These are phyloP conservation scores for Bambusicola thoracicus DNA, from an alignment of 2,113 vertebrate species.

Conservation along the genomic window DNA sequence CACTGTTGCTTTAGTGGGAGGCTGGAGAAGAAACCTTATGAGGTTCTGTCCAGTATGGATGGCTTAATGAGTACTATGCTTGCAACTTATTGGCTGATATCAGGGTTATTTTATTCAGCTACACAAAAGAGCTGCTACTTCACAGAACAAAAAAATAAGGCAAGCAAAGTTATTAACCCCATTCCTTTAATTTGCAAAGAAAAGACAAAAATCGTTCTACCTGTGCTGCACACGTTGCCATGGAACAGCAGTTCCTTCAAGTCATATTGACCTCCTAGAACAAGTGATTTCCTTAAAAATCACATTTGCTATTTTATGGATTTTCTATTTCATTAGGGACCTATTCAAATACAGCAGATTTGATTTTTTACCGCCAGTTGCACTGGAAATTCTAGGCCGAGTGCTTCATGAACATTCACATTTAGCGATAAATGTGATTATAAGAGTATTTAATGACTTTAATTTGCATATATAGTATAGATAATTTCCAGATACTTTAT, in stretches of 20 bases:
- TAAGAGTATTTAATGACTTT: not conserved
- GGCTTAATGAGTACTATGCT: not conserved
- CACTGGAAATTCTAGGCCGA: not conserved
- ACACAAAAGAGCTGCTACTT: not conserved
- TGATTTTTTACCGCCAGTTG: slow-evolving; percentile 1
- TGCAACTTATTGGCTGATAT: not conserved
- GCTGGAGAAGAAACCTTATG: not conserved
- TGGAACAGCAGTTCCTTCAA: not conserved
- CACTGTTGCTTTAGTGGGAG: not conserved
- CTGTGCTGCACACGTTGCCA: not conserved
- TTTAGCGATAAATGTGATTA: not conserved
- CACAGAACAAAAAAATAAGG: not conserved
- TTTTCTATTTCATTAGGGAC: slow-evolving; percentile 14
- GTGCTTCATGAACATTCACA: not conserved
- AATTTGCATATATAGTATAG: not conserved
- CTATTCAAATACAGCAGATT: not conserved
- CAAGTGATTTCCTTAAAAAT: slow-evolving; percentile 17
- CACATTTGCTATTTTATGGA: not conserved
- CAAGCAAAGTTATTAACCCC: not conserved
- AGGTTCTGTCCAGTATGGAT: not conserved
- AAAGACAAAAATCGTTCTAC: not conserved
- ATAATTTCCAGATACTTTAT: not conserved
- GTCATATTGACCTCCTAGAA: not conserved
- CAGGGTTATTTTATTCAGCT: not conserved
- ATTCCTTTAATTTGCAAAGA: not conserved